Evolutionary conservation across 2,113 vertebrate species (phyloP).

Genomic region (Microtus ochrogaster): DNA sequence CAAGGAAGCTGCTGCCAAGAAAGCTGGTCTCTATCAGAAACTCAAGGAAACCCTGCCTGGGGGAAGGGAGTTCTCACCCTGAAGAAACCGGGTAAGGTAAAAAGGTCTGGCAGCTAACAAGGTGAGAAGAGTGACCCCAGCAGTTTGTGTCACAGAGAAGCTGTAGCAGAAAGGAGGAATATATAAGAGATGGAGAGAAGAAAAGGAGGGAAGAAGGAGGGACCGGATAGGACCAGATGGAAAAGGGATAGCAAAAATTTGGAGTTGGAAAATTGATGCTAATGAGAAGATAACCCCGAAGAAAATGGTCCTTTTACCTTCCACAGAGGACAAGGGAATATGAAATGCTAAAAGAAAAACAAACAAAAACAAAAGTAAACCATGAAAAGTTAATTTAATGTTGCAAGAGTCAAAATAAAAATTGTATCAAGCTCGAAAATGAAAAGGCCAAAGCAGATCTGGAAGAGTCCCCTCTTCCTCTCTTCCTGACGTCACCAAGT

Average conservation of each 20-base stretch:
- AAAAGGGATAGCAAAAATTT: neutral
- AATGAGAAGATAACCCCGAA: conserved; percentile 71
- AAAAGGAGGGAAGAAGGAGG: neutral
- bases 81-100: neutral
- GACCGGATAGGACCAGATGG: neutral
- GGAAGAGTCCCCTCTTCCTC: neutral
- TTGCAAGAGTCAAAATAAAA: conserved; percentile 72
- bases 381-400: conserved; percentile 83
- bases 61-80: neutral
- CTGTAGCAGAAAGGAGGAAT: neutral
- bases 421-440: conserved; percentile 49
- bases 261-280: conserved; percentile 49
- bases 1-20: neutral
- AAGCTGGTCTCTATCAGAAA: neutral
- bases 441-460: conserved; percentile 59
- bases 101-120: no score
- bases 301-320: conserved; percentile 87
- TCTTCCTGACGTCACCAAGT: neutral
- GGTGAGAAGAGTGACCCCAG: neutral
- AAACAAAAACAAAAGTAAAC: conserved; percentile 86
- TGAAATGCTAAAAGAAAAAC: conserved; percentile 90
- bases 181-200: neutral
- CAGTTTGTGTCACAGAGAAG: neutral
- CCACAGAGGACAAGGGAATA: conserved; percentile 88
- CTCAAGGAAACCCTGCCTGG: neutral